Evolutionary conservation across 2,797 vertebrate genomes (phyloP).

Genomic region (Nothura maculosa): DNA sequence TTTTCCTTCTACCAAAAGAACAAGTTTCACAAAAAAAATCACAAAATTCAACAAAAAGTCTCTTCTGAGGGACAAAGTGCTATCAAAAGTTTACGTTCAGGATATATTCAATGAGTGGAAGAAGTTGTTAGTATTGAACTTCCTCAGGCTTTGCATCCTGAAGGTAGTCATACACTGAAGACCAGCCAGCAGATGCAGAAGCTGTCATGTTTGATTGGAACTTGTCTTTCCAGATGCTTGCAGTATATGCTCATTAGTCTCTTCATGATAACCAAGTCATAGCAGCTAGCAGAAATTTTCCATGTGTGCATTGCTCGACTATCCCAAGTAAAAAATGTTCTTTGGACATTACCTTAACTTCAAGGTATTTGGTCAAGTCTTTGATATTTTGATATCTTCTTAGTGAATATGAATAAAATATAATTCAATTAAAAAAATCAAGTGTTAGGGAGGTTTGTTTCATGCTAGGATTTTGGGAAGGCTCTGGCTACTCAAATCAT

Average conservation of each 20-base stretch:
- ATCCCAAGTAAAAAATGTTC: background rate
- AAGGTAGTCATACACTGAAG: background rate
- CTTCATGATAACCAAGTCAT: background rate
- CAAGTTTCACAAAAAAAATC: background rate
- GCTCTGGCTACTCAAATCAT: background rate
- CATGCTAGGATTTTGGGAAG: background rate
- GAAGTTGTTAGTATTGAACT: background rate
- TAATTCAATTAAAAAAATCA: background rate
- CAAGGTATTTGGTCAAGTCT: background rate
- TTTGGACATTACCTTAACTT: background rate
- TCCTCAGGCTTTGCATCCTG: background rate
- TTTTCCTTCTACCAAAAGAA: background rate
- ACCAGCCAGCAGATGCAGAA: background rate
- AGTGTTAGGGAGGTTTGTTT: background rate
- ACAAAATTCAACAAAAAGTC: background rate
- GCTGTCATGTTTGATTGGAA: background rate
- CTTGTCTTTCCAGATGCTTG: background rate
- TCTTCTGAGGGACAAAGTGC: background rate
- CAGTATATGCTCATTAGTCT: background rate
- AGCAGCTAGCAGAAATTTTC: background rate
- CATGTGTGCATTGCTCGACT: background rate
- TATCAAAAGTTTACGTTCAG: background rate
- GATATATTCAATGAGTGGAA: background rate
- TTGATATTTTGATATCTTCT: background rate
- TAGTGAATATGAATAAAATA: background rate